A percentile compares a stretch with the other conserved stretches of the same genome.
Conservation (phyloP, 1,140 invertebrate species). For the Octopus bimaculoides region DNA sequence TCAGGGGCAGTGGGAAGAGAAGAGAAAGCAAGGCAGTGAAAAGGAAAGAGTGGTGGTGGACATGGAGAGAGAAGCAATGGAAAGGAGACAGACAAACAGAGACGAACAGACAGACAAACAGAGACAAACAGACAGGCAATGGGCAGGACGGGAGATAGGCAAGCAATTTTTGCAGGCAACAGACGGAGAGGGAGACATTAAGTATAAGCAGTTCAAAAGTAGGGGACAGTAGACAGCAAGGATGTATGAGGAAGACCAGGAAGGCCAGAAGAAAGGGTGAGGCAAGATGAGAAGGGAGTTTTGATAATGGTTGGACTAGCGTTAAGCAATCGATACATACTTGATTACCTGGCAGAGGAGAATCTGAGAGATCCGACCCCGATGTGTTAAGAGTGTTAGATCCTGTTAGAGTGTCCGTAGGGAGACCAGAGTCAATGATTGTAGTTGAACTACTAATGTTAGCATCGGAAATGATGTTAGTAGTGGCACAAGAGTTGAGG, state of each 20-base stretch:
- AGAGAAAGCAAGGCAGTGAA: not conserved
- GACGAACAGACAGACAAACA: not conserved
- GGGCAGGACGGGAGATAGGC: too few relatives aligned
- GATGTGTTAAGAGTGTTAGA: too few relatives aligned
- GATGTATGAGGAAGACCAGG: too few relatives aligned
- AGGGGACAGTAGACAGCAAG: too few relatives aligned
- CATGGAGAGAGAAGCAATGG: not conserved
- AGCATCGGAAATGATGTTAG: too few relatives aligned
- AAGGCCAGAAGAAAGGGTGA: not conserved
- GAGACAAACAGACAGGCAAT: not conserved
- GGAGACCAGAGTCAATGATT: too few relatives aligned
- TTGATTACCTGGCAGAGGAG: conserved; percentile 41
- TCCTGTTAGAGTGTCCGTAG: too few relatives aligned
- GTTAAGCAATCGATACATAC: conserved; percentile 34
- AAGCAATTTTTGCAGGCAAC: too few relatives aligned
- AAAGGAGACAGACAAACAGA: not conserved
- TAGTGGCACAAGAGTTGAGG: too few relatives aligned
- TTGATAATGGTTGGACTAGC: conserved; percentile 6
- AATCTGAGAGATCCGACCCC: not conserved
- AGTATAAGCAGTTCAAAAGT: too few relatives aligned
- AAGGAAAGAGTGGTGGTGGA: not conserved
- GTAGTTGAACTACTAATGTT: too few relatives aligned
- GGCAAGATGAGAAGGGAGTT: not conserved
- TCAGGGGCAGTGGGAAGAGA: not conserved
- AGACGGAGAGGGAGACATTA: too few relatives aligned